Evolutionary conservation across 2,113 vertebrate genomes (phyloP).

Genomic region (Lota lota): DNA sequence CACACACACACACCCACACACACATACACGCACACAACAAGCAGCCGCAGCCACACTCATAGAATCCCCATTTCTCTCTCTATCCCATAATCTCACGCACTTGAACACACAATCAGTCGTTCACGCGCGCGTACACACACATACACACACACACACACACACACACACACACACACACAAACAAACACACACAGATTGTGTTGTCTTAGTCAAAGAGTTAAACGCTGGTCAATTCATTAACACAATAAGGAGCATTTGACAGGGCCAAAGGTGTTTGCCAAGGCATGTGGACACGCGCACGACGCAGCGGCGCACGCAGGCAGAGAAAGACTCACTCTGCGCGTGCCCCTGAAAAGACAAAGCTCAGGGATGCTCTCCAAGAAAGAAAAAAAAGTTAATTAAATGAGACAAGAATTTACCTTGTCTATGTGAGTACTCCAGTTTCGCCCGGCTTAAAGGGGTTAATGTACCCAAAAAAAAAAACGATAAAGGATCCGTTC

Average conservation of each 20-base stretch:
- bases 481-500: slow-evolving; percentile 45
- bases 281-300: slow-evolving; percentile 11
- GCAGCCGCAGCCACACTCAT: slow-evolving; percentile 13
- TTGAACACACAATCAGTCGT: too few relatives aligned
- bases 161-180: slow-evolving; percentile 3
- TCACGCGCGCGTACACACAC: too few relatives aligned
- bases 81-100: slow-evolving; percentile 2
- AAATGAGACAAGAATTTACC: slow-evolving; percentile 38
- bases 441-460: slow-evolving; percentile 47
- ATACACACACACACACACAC: too few relatives aligned
- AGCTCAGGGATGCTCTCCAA: too few relatives aligned
- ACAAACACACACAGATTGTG: slow-evolving; percentile 1
- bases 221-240: slow-evolving; percentile 48
- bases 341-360: not conserved
- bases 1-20: slow-evolving; percentile 22
- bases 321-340: not conserved
- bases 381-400: not conserved
- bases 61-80: slow-evolving; percentile 17
- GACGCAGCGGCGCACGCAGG: slow-evolving; percentile 5
- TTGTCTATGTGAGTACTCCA: slow-evolving; percentile 61
- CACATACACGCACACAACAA: slow-evolving; percentile 7
- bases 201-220: slow-evolving; percentile 37
- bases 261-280: slow-evolving; percentile 20
- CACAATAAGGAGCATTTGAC: slow-evolving; percentile 39
- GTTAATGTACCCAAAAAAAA: slow-evolving; percentile 46